Conservation (phyloP, 2,888 invertebrate species). For the Bembecia ichneumoniformis region DNA sequence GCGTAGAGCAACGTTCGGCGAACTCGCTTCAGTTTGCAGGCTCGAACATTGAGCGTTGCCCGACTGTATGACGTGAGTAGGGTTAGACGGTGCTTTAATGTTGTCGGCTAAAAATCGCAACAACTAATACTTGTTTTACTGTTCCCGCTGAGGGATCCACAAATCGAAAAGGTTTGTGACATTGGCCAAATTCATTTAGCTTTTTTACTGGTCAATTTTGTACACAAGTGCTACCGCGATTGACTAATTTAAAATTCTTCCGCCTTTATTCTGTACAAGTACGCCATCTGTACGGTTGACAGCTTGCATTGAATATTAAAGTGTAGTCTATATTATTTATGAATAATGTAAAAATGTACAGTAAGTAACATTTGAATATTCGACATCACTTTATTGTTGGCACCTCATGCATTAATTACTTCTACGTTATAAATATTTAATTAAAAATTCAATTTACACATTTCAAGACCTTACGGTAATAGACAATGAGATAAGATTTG, state of each 20-base stretch:
- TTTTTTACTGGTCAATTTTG: background rate
- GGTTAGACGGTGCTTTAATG: no score
- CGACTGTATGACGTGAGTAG: no score
- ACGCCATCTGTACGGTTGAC: no score
- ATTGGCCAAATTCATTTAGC: background rate
- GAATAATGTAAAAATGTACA: background rate
- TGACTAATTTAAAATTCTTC: background rate
- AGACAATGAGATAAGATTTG: slow-evolving; percentile 54
- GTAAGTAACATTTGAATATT: background rate
- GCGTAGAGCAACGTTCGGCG: no score
- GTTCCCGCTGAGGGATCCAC: no score
- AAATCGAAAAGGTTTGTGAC: background rate
- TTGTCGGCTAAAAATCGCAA: no score
- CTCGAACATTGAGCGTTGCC: no score
- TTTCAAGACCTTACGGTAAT: slow-evolving; percentile 5
- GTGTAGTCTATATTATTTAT: no score
- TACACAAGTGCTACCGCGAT: background rate
- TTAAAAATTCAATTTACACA: slow-evolving; percentile 1
- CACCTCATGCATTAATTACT: slow-evolving; percentile 1
- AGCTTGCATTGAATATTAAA: no score
- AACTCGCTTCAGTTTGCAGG: no score
- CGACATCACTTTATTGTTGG: background rate
- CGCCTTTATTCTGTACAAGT: no score
- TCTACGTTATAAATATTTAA: slow-evolving; percentile 3
- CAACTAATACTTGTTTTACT: no score